Evolutionary conservation across 1,140 invertebrate genomes (phyloP).

Genomic region (Heliconius himera): DNA sequence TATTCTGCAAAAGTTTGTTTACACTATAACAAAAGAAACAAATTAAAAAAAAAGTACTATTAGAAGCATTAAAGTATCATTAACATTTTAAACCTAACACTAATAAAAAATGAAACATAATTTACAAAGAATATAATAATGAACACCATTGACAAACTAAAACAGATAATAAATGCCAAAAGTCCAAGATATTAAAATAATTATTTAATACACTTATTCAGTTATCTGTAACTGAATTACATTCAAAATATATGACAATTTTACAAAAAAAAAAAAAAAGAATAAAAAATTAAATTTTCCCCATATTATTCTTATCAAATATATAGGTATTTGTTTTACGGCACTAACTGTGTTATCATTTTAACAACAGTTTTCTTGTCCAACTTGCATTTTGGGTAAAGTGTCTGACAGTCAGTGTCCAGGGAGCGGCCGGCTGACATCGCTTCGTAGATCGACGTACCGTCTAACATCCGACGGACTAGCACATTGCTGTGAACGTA

Average conservation of each 20-base stretch:
- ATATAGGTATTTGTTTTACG: not conserved
- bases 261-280: not conserved
- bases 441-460: conserved; percentile 89
- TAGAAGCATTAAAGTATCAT: too few relatives aligned
- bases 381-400: conserved; percentile 85
- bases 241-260: not conserved
- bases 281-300: too few relatives aligned
- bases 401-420: conserved; percentile 83
- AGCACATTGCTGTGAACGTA: conserved; percentile 84
- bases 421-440: conserved; percentile 85
- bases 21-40: too few relatives aligned
- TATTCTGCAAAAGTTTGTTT: too few relatives aligned
- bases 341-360: conserved; percentile 83
- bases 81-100: too few relatives aligned
- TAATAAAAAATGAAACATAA: too few relatives aligned
- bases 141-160: not conserved
- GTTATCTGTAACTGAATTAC: too few relatives aligned
- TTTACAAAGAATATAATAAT: not conserved
- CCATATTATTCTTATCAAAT: not conserved
- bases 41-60: too few relatives aligned
- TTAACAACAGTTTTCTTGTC: conserved; percentile 85
- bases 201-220: too few relatives aligned
- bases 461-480: conserved; percentile 87
- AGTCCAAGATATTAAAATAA: too few relatives aligned
- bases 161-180: not conserved